Base-by-base conservation (phyloP, 2,888 invertebrate genomes). In the Melolontha melolontha region DNA sequence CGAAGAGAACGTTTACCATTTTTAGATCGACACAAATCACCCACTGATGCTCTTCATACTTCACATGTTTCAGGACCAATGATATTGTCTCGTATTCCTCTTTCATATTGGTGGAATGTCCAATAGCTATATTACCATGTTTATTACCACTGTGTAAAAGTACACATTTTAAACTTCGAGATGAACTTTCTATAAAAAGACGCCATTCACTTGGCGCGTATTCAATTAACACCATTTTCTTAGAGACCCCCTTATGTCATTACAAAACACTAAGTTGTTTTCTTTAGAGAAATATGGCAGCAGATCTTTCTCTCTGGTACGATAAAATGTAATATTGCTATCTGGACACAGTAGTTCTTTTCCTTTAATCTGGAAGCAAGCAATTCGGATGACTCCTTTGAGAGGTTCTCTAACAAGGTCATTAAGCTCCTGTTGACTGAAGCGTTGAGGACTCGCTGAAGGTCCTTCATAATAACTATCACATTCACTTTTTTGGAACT, bases 141-240 rank as follows among this genome's bases (percentile, higher is more conserved):
- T n/a, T n/a, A n/a, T n/a, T n/a, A n/a, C n/a, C n/a, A n/a, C n/a
- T n/a, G n/a, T n/a, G n/a, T n/a, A n/a, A n/a, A n/a, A n/a, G n/a
- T n/a, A n/a, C n/a, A n/a, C n/a, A n/a, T n/a, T n/a, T n/a, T n/a
- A n/a, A n/a, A n/a, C n/a, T 72, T 27, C 69, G 57, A 59, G 68
- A 71, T 16, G 66, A 69, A 40, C 71, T 71, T 62, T 74, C 74
- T 34, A 74, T 74, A 59, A 75, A 73, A 12, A 75, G 66, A 51
- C 73, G 70, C 71, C 74, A 74, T 34, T 73, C 72, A 54, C 41
- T 47, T 59, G 73, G 67, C 51, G 39, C 27, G 59, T 72, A 73
- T 64, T 70, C 49, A 47, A 44, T 5, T 41, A 73, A 68, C 41
- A 69, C 72, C 70, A 72, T 69, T 51, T 69, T 62, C 50, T 51